Evolutionary conservation across 1,140 invertebrate species (phyloP), one percentile per base, ranked within the genome.

Genomic region (Argopecten irradians): DNA sequence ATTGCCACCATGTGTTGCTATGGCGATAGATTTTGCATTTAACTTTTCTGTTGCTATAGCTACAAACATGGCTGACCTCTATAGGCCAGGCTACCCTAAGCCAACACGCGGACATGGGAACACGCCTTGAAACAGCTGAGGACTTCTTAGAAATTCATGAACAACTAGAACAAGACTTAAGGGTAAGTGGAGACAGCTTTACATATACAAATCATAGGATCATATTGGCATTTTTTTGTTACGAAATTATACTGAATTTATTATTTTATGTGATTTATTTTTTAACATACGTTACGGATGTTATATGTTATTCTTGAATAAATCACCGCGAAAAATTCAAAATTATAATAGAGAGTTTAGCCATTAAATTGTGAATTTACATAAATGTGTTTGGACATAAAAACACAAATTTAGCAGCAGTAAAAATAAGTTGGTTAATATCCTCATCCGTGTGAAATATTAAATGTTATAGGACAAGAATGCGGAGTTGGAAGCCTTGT

Each of bases 61-160:
- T 98, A 35, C 96, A 97, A 84, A 96, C 96, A 8, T 98, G 98
- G 98, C 92, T 98, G 34, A 96, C 96, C 7, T 96, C 96, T 86
- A 97, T 97, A 16, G 97, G 97, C 0, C 97, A 98, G 90, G 96
- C 96, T 22, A 98, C 98, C 93, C 95, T 98, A 9, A 96, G 97
- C 90, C 97, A 97, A 34, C 97, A 97, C 93, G 96, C 97, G 88
- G 97, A 97, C 90, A 97, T 98, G 97, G 98, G 98, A 36, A 96
- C 96, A 39, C 97, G 97, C 94, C 95, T 97, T 82, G 94, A 96
- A 41, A 96, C 97, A 95, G 97, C 97, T 32, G 96, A 97, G 91
- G 97, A 98, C 93, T 98, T 98, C 94, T 96, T 97, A 71, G 96
- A 97, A 93, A 95, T 97, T 89, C 97, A 98, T 94, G 96, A 97